These are phyloP conservation scores for Lagria hirta DNA, from an alignment of 2,888 invertebrate species.

Conservation along the genomic window DNA sequence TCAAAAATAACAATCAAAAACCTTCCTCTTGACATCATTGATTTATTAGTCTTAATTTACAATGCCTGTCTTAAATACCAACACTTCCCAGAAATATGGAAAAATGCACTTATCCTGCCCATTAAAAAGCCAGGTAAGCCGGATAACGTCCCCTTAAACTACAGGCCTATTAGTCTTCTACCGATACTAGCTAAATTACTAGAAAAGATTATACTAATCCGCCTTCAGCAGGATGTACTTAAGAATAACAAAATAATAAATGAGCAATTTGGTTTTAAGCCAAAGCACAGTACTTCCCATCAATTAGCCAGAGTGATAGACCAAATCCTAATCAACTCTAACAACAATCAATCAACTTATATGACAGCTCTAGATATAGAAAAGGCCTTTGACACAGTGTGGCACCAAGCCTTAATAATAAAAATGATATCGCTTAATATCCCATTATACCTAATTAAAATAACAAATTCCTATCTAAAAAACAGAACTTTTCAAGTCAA, in stretches of 20 bases:
- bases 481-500: no score
- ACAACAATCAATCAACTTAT: neutral
- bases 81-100: constrained; percentile 3
- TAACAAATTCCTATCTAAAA: neutral
- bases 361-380: no score
- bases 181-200: no score
- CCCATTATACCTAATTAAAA: neutral
- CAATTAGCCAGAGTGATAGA: neutral
- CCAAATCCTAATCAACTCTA: neutral
- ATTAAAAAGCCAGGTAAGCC: neutral
- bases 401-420: neutral
- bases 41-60: neutral
- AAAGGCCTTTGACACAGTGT: neutral
- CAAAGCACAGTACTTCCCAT: neutral
- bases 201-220: neutral
- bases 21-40: no score
- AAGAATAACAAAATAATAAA: neutral
- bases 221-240: neutral
- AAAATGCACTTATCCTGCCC: neutral
- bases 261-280: constrained; percentile 7
- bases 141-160: neutral
- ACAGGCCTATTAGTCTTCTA: no score
- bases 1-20: neutral
- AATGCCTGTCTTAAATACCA: neutral
- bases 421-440: neutral